These are phyloP conservation scores for Gibbula magus DNA, from an alignment of 2,888 invertebrate genomes.

Conservation along the genomic window DNA sequence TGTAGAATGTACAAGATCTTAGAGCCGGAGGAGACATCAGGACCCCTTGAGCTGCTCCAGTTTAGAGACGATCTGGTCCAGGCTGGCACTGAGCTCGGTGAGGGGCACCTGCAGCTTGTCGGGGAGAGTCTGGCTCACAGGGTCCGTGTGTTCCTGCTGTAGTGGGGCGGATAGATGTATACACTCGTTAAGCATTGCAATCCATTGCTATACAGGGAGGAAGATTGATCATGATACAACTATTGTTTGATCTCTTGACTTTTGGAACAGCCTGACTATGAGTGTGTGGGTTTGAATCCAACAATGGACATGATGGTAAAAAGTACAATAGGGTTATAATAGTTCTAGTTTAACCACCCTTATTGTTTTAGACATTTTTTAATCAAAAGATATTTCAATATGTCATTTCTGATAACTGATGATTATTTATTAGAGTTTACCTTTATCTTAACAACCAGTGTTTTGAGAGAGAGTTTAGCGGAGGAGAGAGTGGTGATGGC, in stretches of 20 bases:
- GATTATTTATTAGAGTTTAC: conserved; percentile 40
- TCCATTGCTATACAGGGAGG: no score
- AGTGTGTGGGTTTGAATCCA: no score
- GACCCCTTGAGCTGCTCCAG: conserved; percentile 48
- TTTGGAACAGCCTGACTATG: no score
- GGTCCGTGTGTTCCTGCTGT: conserved; percentile 63
- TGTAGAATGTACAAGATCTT: background rate
- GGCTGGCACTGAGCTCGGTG: conserved; percentile 46
- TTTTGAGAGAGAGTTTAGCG: conserved; percentile 68
- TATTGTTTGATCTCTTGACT: no score
- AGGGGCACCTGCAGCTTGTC: conserved; percentile 46
- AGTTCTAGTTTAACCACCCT: no score
- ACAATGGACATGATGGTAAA: no score
- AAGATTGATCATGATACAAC: no score
- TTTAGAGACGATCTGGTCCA: conserved; percentile 43
- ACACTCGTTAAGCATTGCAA: no score
- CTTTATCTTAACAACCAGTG: conserved; percentile 64
- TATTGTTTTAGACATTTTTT: no score
- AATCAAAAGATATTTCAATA: no score
- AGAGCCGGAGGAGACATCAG: background rate
- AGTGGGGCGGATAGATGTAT: background rate
- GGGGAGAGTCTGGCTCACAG: conserved; percentile 45
- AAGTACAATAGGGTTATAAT: no score
- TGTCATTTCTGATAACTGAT: no score
- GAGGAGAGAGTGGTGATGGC: conserved; percentile 54